Evolutionary conservation across 2,113 vertebrate genomes (phyloP).

Genomic region (Choloepus hoffmanni): DNA sequence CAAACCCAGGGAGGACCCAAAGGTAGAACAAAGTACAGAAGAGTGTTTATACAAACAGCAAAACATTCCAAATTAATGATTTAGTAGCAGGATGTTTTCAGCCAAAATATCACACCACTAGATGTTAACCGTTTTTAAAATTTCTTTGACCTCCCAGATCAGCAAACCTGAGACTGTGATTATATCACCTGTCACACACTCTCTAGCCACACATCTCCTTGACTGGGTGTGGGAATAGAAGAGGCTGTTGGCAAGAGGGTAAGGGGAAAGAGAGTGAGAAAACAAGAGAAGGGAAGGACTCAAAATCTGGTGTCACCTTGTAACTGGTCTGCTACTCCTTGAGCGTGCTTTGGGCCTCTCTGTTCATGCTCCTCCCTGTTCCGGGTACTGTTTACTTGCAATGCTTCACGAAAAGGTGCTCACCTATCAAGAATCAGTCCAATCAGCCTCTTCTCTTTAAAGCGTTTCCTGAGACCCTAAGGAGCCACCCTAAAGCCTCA

Average conservation of each 20-base stretch:
- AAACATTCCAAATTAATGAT: slow-evolving; percentile 39
- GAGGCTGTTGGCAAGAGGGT: neutral
- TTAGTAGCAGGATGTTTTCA: slow-evolving; percentile 21
- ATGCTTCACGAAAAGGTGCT: neutral
- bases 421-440: neutral
- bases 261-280: neutral
- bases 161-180: slow-evolving; percentile 41
- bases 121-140: slow-evolving; percentile 17
- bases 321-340: neutral
- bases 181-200: slow-evolving; percentile 15
- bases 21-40: neutral
- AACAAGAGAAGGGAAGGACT: neutral
- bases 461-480: neutral
- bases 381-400: neutral
- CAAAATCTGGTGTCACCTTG: neutral
- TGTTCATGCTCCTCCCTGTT: neutral
- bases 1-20: slow-evolving; percentile 32
- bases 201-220: neutral
- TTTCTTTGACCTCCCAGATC: neutral
- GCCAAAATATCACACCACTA: neutral
- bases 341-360: neutral
- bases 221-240: neutral
- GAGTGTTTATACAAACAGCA: neutral
- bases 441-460: neutral
- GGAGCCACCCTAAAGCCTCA: neutral